Base-by-base conservation (phyloP, 2,113 vertebrate species). In the Cavia aperea region DNA sequence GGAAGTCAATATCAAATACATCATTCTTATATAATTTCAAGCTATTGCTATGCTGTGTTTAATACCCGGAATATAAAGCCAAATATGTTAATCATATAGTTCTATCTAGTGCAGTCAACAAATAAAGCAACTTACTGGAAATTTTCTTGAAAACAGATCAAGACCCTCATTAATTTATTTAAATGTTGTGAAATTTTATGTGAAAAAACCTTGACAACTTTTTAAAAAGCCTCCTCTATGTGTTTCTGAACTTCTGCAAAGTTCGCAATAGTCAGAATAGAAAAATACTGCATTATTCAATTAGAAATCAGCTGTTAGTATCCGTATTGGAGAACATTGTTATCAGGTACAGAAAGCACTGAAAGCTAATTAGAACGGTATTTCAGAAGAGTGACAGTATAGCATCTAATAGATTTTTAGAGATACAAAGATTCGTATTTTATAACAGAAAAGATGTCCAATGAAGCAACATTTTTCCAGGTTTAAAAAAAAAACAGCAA, bases 361-460 rank as follows among this genome's bases (percentile, higher is more conserved):
- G 83, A 95, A 95, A 91, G 8, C 84, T 93, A 93, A 93, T 54
- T 93, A 39, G 56, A 86, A 90, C 92, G 39, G 13, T 36, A 43
- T 91, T 82, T 94, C 33, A 79, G 36, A 79, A 88, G 60, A 5
- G 56, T 60, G 12, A 62, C 31, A 81, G 31, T 4, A 79, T 15
- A 78, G 81, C 65, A 82, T 93, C 60, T 89, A 68, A 56, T 6
- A 70, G 13, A 12, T 56, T 91, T 94, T 89, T 75, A 58, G 36
- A 94, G 31, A 95, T 75, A 89, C 5, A 65, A 89, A 72, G 23
- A 87, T 81, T 93, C 24, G 51, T 65, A 86, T 63, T 89, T 94
- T 83, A 56, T 86, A 70, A 33, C 86, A 65, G 68, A 93, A 90
- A 39, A 65, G 33, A 92, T 39, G 9, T 10, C 24, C 13, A 89